Percentiles rank a stretch among this genome's conserved stretches.
These are phyloP conservation scores for Cranoglanis bouderius DNA, from an alignment of 2,113 vertebrate species.

Conservation along the genomic window DNA sequence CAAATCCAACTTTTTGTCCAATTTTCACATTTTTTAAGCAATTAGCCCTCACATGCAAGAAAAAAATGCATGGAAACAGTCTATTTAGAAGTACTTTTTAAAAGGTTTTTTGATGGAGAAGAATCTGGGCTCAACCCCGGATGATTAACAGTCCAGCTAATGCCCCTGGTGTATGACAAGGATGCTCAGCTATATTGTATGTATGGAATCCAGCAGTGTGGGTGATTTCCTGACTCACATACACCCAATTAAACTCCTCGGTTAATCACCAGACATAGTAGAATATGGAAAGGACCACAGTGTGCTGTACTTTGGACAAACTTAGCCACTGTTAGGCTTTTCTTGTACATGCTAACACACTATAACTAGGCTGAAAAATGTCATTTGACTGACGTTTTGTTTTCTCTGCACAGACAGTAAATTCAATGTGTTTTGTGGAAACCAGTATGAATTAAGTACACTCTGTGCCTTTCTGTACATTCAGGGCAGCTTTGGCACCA, in stretches of 20 bases:
- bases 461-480: not conserved
- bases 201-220: not conserved
- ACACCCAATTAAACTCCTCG: not conserved
- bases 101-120: too few species aligned
- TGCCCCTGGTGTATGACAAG: not conserved
- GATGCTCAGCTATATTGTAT: not conserved
- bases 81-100: too few species aligned
- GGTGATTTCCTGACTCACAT: not conserved
- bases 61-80: too few species aligned
- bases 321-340: not conserved
- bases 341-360: not conserved
- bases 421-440: not conserved
- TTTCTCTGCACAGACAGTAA: not conserved
- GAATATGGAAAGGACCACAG: not conserved
- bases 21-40: too few species aligned
- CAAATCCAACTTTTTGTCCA: too few species aligned
- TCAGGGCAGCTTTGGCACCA: slow-evolving; percentile 16
- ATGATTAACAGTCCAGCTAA: too few species aligned
- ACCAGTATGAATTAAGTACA: slow-evolving; percentile 13
- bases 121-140: too few species aligned
- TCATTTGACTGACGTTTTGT: not conserved
- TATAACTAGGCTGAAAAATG: not conserved
- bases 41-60: too few species aligned
- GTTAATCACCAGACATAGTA: not conserved
- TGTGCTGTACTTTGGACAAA: not conserved